Evolutionary conservation across 2,888 invertebrate species (phyloP), one percentile per base, ranked within the genome.

Genomic region (Yponomeuta malinellus): DNA sequence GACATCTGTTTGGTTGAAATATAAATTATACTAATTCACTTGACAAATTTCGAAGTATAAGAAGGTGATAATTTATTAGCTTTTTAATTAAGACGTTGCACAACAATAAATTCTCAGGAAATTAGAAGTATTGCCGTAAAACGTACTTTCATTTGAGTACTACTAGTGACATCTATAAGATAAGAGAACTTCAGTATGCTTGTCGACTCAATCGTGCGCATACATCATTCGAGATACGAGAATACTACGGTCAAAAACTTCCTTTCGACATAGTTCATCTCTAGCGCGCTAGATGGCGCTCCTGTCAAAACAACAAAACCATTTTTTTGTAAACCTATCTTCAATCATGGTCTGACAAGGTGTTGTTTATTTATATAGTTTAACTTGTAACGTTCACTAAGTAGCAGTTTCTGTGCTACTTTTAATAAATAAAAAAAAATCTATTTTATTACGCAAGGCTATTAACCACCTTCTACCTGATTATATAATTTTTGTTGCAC

Each of bases 81-180:
- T 48, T 23, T 68, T 68, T 68, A 48, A 52, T 68, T 48, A 52
- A 68, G 29, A 23, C 31, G 68, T 68, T 68, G 48, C 68, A 52
- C 31, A 48, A 68, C 52, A 68, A 48, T 52, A 68, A 48, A 68
- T 48, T 52, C 43, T 43, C 2, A 48, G 4, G 2, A 31, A 68
- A 12, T 10, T 68, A 12, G 29, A 52, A 52, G 31, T 31, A 48
- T 29, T 23, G 52, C 52, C 52, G 15, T 52, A 68, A 29, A 12
- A 29, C 10, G 10, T 23, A 52, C 12, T 29, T 48, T 48, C 10
- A n/a, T n/a, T 10, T 67, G n/a, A 67, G 63, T 67, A 71, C 68
- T 29, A 68, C 68, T 71, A 71, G 71, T 37, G 71, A 68, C 71
- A 71, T 68, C 71, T 71, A 37, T 65, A 8, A 10, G 15, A 59